Base-by-base conservation (phyloP, 2,888 invertebrate species). In the Hydroisotoma schaefferi region DNA sequence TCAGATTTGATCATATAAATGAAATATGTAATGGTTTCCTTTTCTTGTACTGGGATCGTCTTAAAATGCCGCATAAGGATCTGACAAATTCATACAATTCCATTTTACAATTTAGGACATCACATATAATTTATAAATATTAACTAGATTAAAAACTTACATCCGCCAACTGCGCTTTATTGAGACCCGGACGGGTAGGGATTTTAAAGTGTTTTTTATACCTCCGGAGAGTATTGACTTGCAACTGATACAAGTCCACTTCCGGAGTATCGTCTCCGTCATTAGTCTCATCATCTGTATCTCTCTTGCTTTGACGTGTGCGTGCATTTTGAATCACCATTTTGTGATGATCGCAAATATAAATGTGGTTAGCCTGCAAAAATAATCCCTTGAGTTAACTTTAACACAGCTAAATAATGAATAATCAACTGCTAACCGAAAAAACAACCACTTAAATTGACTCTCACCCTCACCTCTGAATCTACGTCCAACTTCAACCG, bases 291-390 rank as follows among this genome's bases (percentile, higher is more conserved):
- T 94, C 94, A 74, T 92, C 94, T 0, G 94, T 94, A 76, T 95
- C 94, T 77, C 93, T 92, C 66, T 90, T 85, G n/a, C n/a, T n/a
- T 73, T 92, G 82, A 63, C 94, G 86, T 18, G 89, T 89, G 71
- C 95, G 84, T n/a, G 94, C 92, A 77, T 90, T 90, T 77, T 95
- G 95, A 73, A 97, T 97, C 75, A 94, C 88, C 76, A 87, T 87
- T 79, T 97, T 97, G 79, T 97, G 97, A 75, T 87, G 87, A 76
- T 97, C 97, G 79, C 97, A 97, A 74, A 97, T 97, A 77, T 97
- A 95, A 73, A 90, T 92, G 76, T 97, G 95, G 73, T 89, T 85
- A 38, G 91, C 93, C 93, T 93, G 37, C 2, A 15, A 49, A 33
- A 10, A 33, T 33, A 33, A 33, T 33, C 8, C 15, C 15, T 33